Evolutionary conservation across 2,113 vertebrate genomes (phyloP).

Genomic region (Petroica traversi): DNA sequence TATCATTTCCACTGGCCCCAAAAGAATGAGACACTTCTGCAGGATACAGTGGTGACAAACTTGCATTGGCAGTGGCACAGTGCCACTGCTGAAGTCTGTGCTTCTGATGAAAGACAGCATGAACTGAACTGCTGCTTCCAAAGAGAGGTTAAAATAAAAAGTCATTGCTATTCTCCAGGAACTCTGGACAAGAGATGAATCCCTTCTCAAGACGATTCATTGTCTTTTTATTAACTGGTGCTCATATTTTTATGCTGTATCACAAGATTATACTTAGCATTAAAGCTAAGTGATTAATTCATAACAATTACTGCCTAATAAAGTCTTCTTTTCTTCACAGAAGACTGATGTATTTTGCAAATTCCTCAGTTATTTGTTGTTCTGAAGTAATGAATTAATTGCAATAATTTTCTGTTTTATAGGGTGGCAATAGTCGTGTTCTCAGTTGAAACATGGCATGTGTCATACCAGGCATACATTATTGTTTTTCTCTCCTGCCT

Average conservation of each 20-base stretch:
- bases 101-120: background rate
- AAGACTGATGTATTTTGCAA: background rate
- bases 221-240: background rate
- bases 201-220: background rate
- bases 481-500: background rate
- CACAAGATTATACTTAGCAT: background rate
- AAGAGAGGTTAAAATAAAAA: background rate
- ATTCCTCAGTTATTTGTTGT: background rate
- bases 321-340: background rate
- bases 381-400: background rate
- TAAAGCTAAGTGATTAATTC: constrained; percentile 1
- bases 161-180: background rate
- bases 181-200: background rate
- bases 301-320: background rate
- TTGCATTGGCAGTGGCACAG: background rate
- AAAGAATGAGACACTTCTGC: background rate
- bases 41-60: background rate
- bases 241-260: background rate
- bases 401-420: background rate
- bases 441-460: background rate
- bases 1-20: background rate
- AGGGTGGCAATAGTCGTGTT: background rate
- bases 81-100: background rate
- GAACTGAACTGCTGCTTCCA: background rate
- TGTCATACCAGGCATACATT: background rate